Percentiles rank a stretch among this genome's conserved stretches.
Evolutionary conservation across 2,888 invertebrate species (phyloP).

Genomic region (Helleia helle): DNA sequence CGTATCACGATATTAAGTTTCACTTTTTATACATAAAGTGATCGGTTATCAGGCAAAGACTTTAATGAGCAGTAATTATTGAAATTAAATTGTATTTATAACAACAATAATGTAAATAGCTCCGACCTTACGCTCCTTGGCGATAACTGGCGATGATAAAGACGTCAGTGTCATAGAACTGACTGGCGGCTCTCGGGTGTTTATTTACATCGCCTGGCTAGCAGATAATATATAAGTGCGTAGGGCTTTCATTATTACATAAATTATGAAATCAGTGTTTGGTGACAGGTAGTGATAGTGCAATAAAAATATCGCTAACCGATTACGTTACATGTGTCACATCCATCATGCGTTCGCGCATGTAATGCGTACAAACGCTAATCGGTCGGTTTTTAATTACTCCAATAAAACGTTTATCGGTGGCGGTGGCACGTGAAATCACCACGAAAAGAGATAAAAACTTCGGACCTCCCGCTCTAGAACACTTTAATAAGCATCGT

Average conservation of each 20-base stretch:
- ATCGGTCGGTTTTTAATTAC: constrained; percentile 61
- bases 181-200: constrained; percentile 43
- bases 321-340: constrained; percentile 51
- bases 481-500: constrained; percentile 50
- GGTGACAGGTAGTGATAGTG: constrained; percentile 36
- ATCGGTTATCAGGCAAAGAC: constrained; percentile 66
- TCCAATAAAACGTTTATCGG: constrained; percentile 68
- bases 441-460: constrained; percentile 53
- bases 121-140: constrained; percentile 43
- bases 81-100: constrained; percentile 69
- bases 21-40: constrained; percentile 40
- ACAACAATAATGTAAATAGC: constrained; percentile 41
- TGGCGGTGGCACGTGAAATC: constrained; percentile 59
- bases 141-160: constrained; percentile 46
- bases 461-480: constrained; percentile 49
- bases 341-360: constrained; percentile 55
- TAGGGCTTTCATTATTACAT: constrained; percentile 20
- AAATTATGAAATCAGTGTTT: constrained; percentile 37
- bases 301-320: constrained; percentile 38
- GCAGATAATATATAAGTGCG: constrained; percentile 21
- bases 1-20: constrained; percentile 44
- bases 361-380: constrained; percentile 51
- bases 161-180: constrained; percentile 57
- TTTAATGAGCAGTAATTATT: constrained; percentile 60
- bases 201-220: constrained; percentile 37